These are phyloP conservation scores for Drosophila peninsularis DNA, from an alignment of 2,888 invertebrate species.

Conservation along the genomic window DNA sequence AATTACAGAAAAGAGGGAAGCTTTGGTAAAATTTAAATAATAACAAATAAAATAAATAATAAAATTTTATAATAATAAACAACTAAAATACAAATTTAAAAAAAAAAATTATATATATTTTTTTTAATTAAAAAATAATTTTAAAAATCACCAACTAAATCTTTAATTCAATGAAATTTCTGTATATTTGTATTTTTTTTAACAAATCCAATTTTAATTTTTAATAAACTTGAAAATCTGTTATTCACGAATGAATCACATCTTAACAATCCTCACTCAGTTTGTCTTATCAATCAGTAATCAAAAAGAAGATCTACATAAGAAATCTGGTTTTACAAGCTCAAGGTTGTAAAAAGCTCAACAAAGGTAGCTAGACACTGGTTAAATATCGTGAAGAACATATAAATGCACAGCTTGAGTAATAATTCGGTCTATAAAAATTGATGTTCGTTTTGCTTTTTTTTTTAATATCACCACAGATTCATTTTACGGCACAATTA, in stretches of 20 bases:
- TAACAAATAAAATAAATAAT: no score
- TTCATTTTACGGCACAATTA: not conserved
- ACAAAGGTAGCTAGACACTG: slow-evolving; percentile 31
- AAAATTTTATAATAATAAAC: no score
- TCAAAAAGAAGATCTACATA: slow-evolving; percentile 21
- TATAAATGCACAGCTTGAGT: not conserved
- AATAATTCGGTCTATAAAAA: not conserved
- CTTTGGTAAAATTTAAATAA: no score
- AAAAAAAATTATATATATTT: no score
- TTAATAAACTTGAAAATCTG: not conserved
- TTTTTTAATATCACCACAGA: no score
- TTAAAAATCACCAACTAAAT: no score
- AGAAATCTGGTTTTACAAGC: slow-evolving; percentile 65
- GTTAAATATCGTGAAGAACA: slow-evolving; percentile 9
- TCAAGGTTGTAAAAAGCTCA: slow-evolving; percentile 56
- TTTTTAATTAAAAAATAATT: no score
- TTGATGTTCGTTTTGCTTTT: not conserved
- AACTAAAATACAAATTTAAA: not conserved
- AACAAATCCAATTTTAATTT: not conserved
- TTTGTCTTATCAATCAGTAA: not conserved
- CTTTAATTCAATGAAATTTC: no score
- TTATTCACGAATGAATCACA: not conserved
- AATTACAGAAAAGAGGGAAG: no score
- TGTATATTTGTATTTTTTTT: not conserved
- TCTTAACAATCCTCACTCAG: not conserved